Conservation (phyloP, 2,113 vertebrate genomes). For the Herpailurus yagouaroundi region DNA sequence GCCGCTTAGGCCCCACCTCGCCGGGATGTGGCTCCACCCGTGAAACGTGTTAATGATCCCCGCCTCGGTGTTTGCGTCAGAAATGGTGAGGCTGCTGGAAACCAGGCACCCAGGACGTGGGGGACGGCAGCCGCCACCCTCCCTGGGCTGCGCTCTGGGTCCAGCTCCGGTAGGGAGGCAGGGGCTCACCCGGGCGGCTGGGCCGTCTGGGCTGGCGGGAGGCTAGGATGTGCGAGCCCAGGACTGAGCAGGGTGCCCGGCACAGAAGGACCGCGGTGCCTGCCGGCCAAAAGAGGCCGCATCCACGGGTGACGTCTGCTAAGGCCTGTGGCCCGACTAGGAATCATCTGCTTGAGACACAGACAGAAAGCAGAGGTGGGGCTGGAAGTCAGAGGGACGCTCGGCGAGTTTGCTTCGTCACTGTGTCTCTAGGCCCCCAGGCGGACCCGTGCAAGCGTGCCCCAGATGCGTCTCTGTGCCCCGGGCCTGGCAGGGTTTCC, state of each 20-base stretch:
- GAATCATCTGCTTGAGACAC: background rate
- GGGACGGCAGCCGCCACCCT: no score
- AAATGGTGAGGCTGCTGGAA: no score
- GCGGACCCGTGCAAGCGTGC: background rate
- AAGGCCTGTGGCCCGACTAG: accelerated
- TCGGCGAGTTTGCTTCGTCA: no score
- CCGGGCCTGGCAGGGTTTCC: background rate
- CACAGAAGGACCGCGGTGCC: background rate
- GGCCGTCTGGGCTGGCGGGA: background rate
- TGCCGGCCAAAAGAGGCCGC: background rate
- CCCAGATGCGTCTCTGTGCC: background rate
- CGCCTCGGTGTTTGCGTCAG: background rate
- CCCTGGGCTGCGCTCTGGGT: no score
- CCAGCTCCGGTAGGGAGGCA: background rate
- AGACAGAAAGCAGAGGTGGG: background rate
- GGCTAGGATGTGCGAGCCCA: no score
- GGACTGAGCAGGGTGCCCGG: background rate
- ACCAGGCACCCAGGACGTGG: background rate
- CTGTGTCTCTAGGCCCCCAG: background rate
- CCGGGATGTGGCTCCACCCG: background rate
- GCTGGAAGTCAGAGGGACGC: no score
- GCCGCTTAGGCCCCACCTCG: background rate
- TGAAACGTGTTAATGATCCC: background rate
- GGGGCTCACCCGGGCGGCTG: background rate
- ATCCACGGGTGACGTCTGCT: accelerated